These are phyloP conservation scores for Tiliacea aurago DNA, from an alignment of 2,888 invertebrate species.

Conservation along the genomic window DNA sequence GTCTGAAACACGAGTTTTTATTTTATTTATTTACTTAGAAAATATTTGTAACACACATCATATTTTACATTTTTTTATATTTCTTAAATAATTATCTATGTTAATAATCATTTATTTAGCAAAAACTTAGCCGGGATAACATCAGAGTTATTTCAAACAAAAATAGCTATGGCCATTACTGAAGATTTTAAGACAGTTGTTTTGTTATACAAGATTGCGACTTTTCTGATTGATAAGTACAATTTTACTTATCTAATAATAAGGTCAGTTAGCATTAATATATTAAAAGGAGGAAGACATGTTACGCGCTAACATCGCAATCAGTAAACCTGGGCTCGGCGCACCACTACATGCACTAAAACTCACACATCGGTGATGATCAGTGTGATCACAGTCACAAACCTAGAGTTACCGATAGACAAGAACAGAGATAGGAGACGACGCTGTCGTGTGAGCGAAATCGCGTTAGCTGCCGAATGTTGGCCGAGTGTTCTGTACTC, in stretches of 20 bases:
- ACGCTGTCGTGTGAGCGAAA: no score
- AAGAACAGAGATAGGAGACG: no score
- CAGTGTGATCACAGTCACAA: no score
- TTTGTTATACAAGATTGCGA: background rate
- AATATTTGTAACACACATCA: background rate
- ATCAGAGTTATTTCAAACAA: background rate
- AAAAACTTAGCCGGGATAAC: background rate
- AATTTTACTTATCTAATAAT: background rate
- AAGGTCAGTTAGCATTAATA: background rate
- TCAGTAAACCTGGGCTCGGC: no score
- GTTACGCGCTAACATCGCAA: no score
- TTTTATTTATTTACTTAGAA: background rate
- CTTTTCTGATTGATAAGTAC: background rate
- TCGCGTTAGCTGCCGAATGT: no score
- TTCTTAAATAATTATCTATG: background rate
- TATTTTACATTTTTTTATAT: background rate
- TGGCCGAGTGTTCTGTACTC: no score
- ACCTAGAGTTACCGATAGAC: no score
- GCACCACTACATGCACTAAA: no score
- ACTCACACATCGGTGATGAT: no score
- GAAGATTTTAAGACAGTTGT: background rate
- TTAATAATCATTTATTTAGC: background rate
- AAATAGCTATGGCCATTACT: background rate
- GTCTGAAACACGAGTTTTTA: conserved; percentile 31
- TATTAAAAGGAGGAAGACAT: no score